Conservation (phyloP, 1,140 invertebrate genomes). For the Anastrepha obliqua region DNA sequence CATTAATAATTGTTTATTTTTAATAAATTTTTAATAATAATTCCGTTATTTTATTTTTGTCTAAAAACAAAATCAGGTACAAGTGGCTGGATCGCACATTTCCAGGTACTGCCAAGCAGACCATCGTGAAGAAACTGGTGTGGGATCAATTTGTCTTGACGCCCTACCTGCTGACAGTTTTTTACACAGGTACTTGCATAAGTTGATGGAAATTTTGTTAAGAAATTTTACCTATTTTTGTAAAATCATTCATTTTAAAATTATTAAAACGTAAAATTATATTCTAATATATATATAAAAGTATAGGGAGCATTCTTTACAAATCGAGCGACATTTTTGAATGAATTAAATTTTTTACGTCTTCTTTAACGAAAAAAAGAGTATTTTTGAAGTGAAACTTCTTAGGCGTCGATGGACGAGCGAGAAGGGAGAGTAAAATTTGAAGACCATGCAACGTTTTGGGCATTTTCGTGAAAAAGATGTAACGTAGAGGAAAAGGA, state of each 20-base stretch:
- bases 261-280: too few relatives aligned
- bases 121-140: conserved; percentile 82
- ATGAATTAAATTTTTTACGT: too few relatives aligned
- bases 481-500: too few relatives aligned
- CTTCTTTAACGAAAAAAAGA: too few relatives aligned
- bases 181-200: conserved; percentile 80
- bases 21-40: not conserved
- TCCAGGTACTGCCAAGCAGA: conserved; percentile 79
- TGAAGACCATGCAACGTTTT: too few relatives aligned
- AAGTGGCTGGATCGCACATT: conserved; percentile 84
- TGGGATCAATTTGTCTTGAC: conserved; percentile 87
- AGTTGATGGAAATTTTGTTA: not conserved
- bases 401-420: too few relatives aligned
- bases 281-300: too few relatives aligned
- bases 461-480: too few relatives aligned
- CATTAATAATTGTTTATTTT: not conserved
- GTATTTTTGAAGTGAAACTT: too few relatives aligned
- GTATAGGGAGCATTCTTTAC: too few relatives aligned
- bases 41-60: not conserved
- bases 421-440: too few relatives aligned
- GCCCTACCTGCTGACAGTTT: conserved; percentile 81
- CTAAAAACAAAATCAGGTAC: conserved; percentile 78
- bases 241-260: not conserved
- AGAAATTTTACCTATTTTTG: not conserved
- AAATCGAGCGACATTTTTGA: too few relatives aligned